These are phyloP conservation scores for Hippocampus abdominalis DNA, from an alignment of 2,113 vertebrate species.

Conservation along the genomic window DNA sequence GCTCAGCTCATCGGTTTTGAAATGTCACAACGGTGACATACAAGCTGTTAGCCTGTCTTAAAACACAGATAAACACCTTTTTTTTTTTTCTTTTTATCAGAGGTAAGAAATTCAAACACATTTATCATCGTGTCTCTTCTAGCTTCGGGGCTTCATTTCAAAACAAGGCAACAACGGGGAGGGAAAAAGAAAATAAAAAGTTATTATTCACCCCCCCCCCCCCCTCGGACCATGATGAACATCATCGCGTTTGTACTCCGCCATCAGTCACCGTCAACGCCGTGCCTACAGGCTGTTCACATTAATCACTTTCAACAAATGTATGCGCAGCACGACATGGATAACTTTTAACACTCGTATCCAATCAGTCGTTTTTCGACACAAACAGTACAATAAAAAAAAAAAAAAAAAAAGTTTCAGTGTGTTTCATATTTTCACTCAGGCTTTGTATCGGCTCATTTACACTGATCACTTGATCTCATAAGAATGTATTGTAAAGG, in stretches of 20 bases:
- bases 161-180: too few species aligned
- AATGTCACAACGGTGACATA: not conserved
- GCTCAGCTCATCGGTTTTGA: not conserved
- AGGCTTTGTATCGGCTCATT: not conserved
- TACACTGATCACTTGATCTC: not conserved
- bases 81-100: not conserved
- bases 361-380: not conserved
- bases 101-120: not conserved
- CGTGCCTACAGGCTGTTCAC: not conserved
- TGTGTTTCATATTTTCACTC: not conserved
- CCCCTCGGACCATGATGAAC: not conserved
- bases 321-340: not conserved
- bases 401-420: not conserved
- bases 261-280: not conserved
- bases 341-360: not conserved
- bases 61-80: not conserved
- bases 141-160: not conserved
- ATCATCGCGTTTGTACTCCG: not conserved
- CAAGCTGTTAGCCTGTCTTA: not conserved
- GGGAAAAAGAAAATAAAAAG: too few species aligned
- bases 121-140: not conserved
- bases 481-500: not conserved
- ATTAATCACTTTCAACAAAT: not conserved
- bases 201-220: not conserved
- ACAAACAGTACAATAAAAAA: not conserved